Evolutionary conservation across 2,888 invertebrate species (phyloP).

Genomic region (Eupithecia abbreviata): DNA sequence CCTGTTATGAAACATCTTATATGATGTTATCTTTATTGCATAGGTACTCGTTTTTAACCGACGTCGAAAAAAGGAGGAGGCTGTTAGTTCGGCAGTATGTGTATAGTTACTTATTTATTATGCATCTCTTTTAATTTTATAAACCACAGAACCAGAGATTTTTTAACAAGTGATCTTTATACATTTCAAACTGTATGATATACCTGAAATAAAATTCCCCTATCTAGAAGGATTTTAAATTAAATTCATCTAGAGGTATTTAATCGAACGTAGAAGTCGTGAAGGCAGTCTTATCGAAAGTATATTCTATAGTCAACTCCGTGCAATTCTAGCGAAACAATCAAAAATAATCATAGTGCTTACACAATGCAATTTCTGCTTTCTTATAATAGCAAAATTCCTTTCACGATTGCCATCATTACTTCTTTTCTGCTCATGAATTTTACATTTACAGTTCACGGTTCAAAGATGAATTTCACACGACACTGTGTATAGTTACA

Average conservation of each 20-base stretch:
- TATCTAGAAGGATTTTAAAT: background rate
- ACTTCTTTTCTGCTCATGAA: constrained; percentile 14
- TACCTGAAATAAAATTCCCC: background rate
- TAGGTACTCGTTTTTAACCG: background rate
- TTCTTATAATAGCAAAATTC: constrained; percentile 35
- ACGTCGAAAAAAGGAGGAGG: too few species aligned
- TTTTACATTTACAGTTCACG: constrained; percentile 20
- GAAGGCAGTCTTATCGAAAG: constrained; percentile 32
- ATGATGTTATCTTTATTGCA: constrained; percentile 29
- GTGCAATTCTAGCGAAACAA: constrained; percentile 34
- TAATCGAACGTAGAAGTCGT: constrained; percentile 27
- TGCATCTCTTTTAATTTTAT: background rate
- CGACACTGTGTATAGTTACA: constrained; percentile 1
- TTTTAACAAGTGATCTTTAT: background rate
- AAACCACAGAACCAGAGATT: background rate
- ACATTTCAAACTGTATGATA: background rate
- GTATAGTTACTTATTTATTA: background rate
- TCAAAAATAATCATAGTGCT: constrained; percentile 33
- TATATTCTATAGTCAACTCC: constrained; percentile 14
- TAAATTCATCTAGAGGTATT: background rate
- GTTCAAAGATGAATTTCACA: constrained; percentile 11
- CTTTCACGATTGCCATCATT: constrained; percentile 24
- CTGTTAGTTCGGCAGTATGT: too few species aligned
- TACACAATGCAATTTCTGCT: constrained; percentile 36
- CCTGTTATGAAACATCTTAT: constrained; percentile 36